Conservation (phyloP, 1,140 invertebrate genomes). For the Drosophila sp. region DNA sequence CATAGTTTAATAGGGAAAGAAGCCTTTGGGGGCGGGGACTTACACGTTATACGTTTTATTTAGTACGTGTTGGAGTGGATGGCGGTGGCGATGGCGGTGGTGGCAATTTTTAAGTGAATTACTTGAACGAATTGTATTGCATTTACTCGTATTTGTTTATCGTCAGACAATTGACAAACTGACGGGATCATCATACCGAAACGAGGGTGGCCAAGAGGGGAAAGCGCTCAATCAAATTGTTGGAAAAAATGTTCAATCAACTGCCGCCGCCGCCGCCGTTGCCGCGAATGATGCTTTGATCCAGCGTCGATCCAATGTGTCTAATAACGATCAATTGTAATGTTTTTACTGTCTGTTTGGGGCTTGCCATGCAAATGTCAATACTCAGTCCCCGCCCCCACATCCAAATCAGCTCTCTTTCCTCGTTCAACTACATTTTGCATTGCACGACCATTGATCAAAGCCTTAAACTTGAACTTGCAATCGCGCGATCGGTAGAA, state of each 20-base stretch:
- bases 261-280: slow-evolving; percentile 8
- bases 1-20: background rate
- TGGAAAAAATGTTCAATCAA: slow-evolving; percentile 74
- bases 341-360: slow-evolving; percentile 26
- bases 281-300: slow-evolving; percentile 23
- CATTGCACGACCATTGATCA: slow-evolving; percentile 5
- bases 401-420: background rate
- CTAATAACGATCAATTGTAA: slow-evolving; percentile 43
- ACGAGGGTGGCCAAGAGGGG: background rate
- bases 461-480: slow-evolving; percentile 71
- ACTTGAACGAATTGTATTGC: slow-evolving; percentile 62
- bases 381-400: background rate
- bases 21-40: slow-evolving; percentile 24
- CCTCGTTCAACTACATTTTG: background rate
- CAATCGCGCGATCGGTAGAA: slow-evolving; percentile 16
- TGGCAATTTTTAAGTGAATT: slow-evolving; percentile 49
- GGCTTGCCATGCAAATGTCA: slow-evolving; percentile 12
- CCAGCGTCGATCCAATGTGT: slow-evolving; percentile 12
- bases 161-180: slow-evolving; percentile 67
- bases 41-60: slow-evolving; percentile 16
- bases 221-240: slow-evolving; percentile 55
- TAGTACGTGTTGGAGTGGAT: slow-evolving; percentile 25
- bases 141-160: slow-evolving; percentile 59
- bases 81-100: slow-evolving; percentile 27
- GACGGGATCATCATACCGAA: background rate